Percentiles rank a stretch among this genome's conserved stretches.
phyloP scores from a whole-genome alignment of 2,113 vertebrate genomes.

The Parus major region DNA sequence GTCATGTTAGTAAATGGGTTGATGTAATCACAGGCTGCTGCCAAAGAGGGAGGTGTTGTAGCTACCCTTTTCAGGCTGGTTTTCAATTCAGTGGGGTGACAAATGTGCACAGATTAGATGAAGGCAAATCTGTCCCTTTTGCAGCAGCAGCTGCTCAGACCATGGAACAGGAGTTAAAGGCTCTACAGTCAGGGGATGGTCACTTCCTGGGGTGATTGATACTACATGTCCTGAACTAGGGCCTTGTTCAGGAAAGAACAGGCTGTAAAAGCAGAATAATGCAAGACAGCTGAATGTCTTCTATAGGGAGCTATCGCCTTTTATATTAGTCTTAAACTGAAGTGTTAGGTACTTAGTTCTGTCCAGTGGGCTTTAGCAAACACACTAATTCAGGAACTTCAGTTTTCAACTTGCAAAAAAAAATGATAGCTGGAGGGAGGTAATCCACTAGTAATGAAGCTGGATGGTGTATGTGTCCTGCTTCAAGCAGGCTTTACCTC shows the following conservation, averaged over 20 bases:
- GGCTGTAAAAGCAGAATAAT: neutral
- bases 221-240: neutral
- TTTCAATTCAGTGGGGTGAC: neutral
- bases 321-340: neutral
- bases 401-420: neutral
- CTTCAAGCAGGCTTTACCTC: neutral
- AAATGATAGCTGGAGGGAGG: neutral
- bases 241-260: neutral
- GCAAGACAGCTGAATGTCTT: neutral
- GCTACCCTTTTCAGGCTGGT: neutral
- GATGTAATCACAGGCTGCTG: neutral
- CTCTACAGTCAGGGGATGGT: neutral
- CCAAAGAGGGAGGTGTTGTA: neutral
- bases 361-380: neutral
- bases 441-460: neutral
- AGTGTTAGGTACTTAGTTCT: neutral
- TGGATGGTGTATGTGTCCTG: rapidly evolving
- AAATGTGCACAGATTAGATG: neutral
- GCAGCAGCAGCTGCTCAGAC: neutral
- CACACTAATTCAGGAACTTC: neutral
- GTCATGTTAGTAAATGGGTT: neutral
- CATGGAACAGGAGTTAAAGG: neutral
- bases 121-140: neutral
- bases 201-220: neutral
- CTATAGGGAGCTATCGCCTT: neutral